Conservation (phyloP, 2,888 invertebrate genomes). For the Tipula confusa region DNA sequence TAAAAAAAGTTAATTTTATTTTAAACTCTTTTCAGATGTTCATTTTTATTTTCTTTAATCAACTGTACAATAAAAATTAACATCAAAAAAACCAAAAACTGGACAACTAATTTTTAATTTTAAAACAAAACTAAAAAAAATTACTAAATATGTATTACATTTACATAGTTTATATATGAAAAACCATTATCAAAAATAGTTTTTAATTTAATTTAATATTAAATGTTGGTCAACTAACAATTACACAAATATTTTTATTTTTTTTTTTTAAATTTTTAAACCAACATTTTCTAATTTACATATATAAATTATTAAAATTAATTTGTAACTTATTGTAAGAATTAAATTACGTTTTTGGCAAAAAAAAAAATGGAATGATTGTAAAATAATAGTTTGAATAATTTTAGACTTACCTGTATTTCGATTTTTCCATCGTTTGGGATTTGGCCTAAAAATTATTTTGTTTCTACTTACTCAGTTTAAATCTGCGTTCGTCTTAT, state of each 20-base stretch:
- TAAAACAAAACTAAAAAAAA: background rate
- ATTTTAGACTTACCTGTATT: background rate
- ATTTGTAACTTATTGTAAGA: background rate
- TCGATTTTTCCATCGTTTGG: background rate
- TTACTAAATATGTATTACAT: background rate
- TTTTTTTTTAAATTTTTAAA: too few relatives aligned
- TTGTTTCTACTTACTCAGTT: background rate
- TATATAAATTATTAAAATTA: background rate
- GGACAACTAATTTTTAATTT: background rate
- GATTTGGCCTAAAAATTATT: background rate
- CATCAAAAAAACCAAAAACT: background rate
- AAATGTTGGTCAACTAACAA: background rate
- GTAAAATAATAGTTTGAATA: background rate
- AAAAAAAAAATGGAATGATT: background rate
- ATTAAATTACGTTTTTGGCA: background rate
- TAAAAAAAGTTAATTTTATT: background rate
- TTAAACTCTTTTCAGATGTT: background rate
- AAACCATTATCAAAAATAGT: constrained; percentile 25
- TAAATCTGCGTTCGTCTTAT: background rate
- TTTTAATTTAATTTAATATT: too few relatives aligned
- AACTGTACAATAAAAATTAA: constrained; percentile 12
- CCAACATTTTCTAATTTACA: background rate
- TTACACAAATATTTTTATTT: background rate
- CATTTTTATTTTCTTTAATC: background rate
- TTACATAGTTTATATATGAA: background rate